Evolutionary conservation across 2,888 invertebrate genomes (phyloP).

Genomic region (Leptinotarsa tumamoca): DNA sequence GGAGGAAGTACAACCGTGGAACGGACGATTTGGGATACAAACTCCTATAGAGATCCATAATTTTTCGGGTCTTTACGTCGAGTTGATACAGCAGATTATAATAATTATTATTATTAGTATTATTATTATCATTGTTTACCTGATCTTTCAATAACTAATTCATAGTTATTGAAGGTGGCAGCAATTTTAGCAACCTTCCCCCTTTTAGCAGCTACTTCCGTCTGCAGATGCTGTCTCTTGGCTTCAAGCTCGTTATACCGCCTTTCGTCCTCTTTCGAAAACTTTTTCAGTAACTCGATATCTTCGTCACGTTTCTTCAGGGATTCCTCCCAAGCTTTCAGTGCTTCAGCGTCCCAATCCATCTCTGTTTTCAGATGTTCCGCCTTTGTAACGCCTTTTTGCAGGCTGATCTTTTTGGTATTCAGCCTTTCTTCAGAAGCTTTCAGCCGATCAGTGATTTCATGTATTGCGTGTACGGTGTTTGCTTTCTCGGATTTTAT

Average conservation of each 20-base stretch:
- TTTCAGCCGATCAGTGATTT: constrained; percentile 67
- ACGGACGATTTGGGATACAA: too few relatives aligned
- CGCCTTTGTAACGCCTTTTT: constrained; percentile 72
- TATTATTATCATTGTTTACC: constrained; percentile 44
- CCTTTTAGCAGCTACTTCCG: constrained; percentile 67
- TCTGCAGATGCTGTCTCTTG: constrained; percentile 68
- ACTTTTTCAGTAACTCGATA: constrained; percentile 78
- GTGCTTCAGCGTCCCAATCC: constrained; percentile 76
- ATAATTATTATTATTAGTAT: too few relatives aligned
- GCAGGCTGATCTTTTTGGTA: constrained; percentile 68
- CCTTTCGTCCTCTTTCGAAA: constrained; percentile 77
- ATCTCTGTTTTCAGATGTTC: constrained; percentile 75
- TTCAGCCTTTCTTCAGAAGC: constrained; percentile 66
- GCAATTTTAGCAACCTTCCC: constrained; percentile 66
- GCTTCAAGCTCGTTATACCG: constrained; percentile 74
- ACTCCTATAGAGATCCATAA: too few relatives aligned
- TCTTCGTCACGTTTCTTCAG: constrained; percentile 77
- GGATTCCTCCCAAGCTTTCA: constrained; percentile 79
- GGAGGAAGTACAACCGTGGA: too few relatives aligned
- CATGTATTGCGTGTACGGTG: constrained; percentile 67
- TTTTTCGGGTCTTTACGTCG: too few relatives aligned
- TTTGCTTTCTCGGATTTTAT: constrained; percentile 67
- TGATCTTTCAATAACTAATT: constrained; percentile 65
- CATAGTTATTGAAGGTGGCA: constrained; percentile 70
- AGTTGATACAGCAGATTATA: too few relatives aligned